Base-by-base conservation (phyloP, 2,797 vertebrate genomes). In the Rhincodon typus region DNA sequence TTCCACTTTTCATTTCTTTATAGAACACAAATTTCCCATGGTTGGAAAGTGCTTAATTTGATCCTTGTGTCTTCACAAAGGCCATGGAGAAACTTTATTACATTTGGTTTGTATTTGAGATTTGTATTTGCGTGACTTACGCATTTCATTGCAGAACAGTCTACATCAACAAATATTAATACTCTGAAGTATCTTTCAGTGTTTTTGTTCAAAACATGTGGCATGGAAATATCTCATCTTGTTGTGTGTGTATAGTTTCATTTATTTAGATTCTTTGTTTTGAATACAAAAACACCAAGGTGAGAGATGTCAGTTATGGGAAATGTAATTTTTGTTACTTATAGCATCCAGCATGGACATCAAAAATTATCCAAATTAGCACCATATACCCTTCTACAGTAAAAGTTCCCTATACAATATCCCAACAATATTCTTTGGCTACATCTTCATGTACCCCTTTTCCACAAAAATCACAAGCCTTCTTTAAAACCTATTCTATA, bases 201-300 rank as follows among this genome's bases (percentile, higher is more conserved):
- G 90, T 93, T 93, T n/a, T 69, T 69, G n/a, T 25, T 93, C n/a
- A 69, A 93, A 93, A 93, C 90, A 93, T 21, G 25, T 69, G 66
- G 10, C 90, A 93, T 42, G 90, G 66, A 69, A 69, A 91, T 91
- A 91, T 21, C 34, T n/a, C 57, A 67, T 10, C 19, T 46, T 67
- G 62, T 67, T n/a, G n/a, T 38, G 19, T 67, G 19, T 67, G 34
- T 21, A 42, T 93, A 38, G 57, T 93, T 93, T 93, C 21, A 93
- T 38, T 69, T 38, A 69, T 69, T 42, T 21, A 69, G n/a, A 38
- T 93, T 67, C 67, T 93, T 93, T 93, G 66, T 93, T 93, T 93
- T 93, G 90, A 93, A 93, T 69, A 93, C 90, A 93, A 38, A 17
- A 79, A 82, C 12, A 19, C 77, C 77, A 82, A 42, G 66, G 66